Percentiles rank a stretch among this genome's conserved stretches.
phyloP scores from a whole-genome alignment of 2,797 vertebrate species.

The Sciaenops ocellatus region DNA sequence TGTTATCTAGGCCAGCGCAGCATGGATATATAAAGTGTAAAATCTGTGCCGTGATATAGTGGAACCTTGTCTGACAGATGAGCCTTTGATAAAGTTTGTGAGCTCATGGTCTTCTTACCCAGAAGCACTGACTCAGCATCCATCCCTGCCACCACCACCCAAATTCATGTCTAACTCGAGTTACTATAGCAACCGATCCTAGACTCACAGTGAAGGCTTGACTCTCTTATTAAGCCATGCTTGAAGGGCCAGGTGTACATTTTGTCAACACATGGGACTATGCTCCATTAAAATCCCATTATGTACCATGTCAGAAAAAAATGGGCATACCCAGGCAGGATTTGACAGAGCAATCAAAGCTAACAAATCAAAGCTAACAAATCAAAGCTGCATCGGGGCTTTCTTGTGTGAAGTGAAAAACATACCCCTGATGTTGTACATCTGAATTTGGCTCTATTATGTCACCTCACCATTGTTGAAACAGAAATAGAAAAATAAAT shows the following conservation, averaged over 20 bases:
- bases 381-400: conserved; percentile 1
- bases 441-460: conserved; percentile 21
- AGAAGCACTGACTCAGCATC: conserved; percentile 75
- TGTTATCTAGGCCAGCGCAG: conserved; percentile 61
- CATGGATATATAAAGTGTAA: conserved; percentile 42
- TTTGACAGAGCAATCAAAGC: conserved; percentile 44
- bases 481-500: too few species aligned
- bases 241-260: conserved; percentile 67
- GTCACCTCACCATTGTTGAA: background rate
- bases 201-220: conserved; percentile 51
- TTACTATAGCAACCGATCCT: conserved; percentile 74
- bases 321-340: conserved; percentile 1
- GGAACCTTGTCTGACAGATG: conserved; percentile 56
- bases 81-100: conserved; percentile 30
- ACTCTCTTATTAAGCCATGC: conserved; percentile 61
- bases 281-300: conserved; percentile 59
- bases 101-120: conserved; percentile 58
- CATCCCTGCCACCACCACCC: conserved; percentile 52
- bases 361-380: conserved; percentile 27
- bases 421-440: background rate
- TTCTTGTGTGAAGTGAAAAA: conserved; percentile 23
- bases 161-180: conserved; percentile 68
- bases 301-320: conserved; percentile 28
- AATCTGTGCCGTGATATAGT: conserved; percentile 40
- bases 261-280: conserved; percentile 63